Evolutionary conservation across 2,888 invertebrate species (phyloP).

Genomic region (Plagodis dolabraria): DNA sequence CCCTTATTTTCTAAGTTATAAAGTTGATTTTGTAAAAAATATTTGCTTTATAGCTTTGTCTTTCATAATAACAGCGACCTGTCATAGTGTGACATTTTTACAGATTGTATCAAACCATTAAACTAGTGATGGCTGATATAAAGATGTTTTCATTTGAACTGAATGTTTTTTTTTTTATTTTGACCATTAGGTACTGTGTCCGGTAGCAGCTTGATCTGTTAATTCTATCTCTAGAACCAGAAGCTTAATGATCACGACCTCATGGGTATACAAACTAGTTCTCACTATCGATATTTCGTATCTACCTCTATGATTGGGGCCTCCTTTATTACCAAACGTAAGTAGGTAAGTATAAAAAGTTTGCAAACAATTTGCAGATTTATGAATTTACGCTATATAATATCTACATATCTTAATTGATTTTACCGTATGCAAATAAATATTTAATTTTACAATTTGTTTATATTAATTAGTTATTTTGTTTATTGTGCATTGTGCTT

Average conservation of each 20-base stretch:
- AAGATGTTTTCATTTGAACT: constrained; percentile 61
- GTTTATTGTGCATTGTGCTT: no score
- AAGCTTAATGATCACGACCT: constrained; percentile 1
- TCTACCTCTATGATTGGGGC: no score
- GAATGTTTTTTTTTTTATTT: constrained; percentile 11
- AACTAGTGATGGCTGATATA: constrained; percentile 71
- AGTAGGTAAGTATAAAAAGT: no score
- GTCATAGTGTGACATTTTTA: constrained; percentile 79
- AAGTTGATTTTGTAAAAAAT: constrained; percentile 30
- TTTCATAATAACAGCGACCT: constrained; percentile 78
- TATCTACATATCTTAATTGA: no score
- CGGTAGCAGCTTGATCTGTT: constrained; percentile 7
- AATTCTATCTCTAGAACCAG: constrained; percentile 1
- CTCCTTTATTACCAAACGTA: no score
- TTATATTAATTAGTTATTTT: no score
- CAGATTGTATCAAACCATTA: constrained; percentile 75
- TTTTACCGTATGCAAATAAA: no score
- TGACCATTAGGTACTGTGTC: constrained; percentile 21
- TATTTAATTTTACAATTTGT: no score
- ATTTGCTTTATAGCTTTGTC: constrained; percentile 45
- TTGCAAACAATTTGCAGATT: no score
- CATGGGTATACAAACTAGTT: neutral
- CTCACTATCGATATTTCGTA: neutral
- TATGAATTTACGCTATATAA: no score
- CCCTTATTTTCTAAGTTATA: constrained; percentile 33